Base-by-base conservation (phyloP, 2,113 vertebrate genomes). In the Onychostoma macrolepis region DNA sequence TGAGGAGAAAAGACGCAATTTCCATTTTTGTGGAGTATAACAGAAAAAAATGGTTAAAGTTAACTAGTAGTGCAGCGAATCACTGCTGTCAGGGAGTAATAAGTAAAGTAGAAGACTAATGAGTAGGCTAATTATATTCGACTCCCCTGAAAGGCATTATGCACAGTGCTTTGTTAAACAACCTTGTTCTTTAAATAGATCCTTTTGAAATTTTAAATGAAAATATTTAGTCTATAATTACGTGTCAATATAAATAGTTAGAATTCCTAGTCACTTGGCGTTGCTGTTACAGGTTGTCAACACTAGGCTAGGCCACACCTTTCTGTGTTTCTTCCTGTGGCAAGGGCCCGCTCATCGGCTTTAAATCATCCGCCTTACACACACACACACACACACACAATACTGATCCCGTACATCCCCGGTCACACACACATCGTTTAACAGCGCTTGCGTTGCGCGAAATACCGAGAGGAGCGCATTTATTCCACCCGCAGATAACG, bases 151-250 rank as follows among this genome's bases (percentile, higher is more conserved):
- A 71, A 38, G 17, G 19, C 33, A 13, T 71, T 71, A 33, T 11
- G 8, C 33, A 24, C 10, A 38, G 9, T 72, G 33, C 8, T 24
- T 38, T 38, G 69, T 38, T 41, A 41, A 72, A 41, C 17, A 69
- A 9, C 9, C 1, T 38, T 11, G 8, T 30, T 36, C 15, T 36
- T 71, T 71, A 19, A 33, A 69, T 4, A 28, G 13, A 50, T 28
- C 6, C 43, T 3, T 45, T 45, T 13, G 11, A 45, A 45, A 45
- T 13, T 43, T 45, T 45, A 33, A 58, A 38, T 58, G 91, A 96
- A 96, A 92, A 95, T 30, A 77, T 79, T 50, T 36, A 24, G 75
- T 48, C 13, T 48, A 15, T 15, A 48, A 79, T 58, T 58, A n/a
- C 12, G 45, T 61, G 33, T 38, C 10, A 80, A 13, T 38, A 12